Evolutionary conservation across 2,113 vertebrate species (phyloP).

Genomic region (Empidonax traillii): DNA sequence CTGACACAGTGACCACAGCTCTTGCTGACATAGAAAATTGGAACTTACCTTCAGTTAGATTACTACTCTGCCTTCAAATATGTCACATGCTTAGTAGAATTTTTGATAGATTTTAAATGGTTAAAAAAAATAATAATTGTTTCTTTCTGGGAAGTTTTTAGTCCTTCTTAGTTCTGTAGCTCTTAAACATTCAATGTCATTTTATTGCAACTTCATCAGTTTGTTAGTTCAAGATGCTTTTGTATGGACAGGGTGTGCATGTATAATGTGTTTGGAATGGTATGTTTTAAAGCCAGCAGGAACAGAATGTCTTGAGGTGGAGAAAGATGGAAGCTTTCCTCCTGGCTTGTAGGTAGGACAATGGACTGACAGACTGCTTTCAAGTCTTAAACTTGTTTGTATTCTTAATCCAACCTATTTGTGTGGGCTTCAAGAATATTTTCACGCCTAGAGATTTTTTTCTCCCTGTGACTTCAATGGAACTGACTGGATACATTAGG

Average conservation of each 20-base stretch:
- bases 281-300: background rate
- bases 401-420: background rate
- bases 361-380: background rate
- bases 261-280: fast-evolving
- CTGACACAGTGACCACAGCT: background rate
- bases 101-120: background rate
- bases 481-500: background rate
- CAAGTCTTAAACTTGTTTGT: background rate
- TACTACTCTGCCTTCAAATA: background rate
- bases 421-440: background rate
- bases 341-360: background rate
- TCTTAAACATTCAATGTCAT: background rate
- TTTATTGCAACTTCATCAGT: background rate
- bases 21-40: background rate
- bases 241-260: background rate
- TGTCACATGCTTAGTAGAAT: background rate
- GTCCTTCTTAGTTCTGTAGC: background rate
- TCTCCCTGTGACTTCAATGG: background rate
- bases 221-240: background rate
- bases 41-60: background rate
- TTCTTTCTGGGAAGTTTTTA: background rate
- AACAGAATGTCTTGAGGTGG: background rate
- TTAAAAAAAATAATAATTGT: background rate
- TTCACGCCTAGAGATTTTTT: background rate
- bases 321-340: background rate